Evolutionary conservation across 2,797 vertebrate genomes (phyloP).

Genomic region (Macropodus opercularis): DNA sequence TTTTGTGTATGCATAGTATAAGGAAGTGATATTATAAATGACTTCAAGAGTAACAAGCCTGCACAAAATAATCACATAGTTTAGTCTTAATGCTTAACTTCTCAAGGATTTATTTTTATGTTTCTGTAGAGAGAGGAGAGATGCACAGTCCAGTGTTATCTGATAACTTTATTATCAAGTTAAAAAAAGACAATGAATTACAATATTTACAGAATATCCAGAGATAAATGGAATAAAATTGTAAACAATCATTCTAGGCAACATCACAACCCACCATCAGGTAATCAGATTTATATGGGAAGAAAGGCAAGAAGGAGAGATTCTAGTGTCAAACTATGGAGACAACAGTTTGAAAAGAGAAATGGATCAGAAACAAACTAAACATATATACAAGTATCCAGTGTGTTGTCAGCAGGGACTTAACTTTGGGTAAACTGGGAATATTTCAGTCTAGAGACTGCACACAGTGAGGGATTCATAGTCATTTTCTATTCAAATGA

Average conservation of each 20-base stretch:
- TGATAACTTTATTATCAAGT: conserved; percentile 99
- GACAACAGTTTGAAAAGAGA: conserved; percentile 81
- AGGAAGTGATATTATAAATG: background rate
- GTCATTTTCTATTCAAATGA: conserved; percentile 68
- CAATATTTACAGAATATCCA: conserved; percentile 99
- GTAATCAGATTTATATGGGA: conserved; percentile 85
- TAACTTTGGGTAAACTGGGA: conserved; percentile 70
- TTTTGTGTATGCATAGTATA: no score
- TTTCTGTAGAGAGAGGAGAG: conserved; percentile 12
- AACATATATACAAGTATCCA: conserved; percentile 87
- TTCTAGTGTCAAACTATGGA: conserved; percentile 82
- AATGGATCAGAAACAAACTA: conserved; percentile 77
- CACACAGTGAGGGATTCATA: conserved; percentile 77
- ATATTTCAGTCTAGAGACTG: conserved; percentile 66
- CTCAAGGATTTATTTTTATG: no score
- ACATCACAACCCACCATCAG: conserved; percentile 92
- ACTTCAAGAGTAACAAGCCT: background rate
- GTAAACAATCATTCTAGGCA: conserved; percentile 91
- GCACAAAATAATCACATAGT: no score
- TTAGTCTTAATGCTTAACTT: no score
- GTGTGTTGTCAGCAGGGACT: conserved; percentile 82
- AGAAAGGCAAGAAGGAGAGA: conserved; percentile 84
- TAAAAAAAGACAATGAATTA: conserved; percentile 99
- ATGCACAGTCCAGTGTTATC: conserved; percentile 72
- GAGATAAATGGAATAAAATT: conserved; percentile 94